These are phyloP conservation scores for Anolis apletophallus DNA, from an alignment of 2,797 vertebrate genomes.

Conservation along the genomic window DNA sequence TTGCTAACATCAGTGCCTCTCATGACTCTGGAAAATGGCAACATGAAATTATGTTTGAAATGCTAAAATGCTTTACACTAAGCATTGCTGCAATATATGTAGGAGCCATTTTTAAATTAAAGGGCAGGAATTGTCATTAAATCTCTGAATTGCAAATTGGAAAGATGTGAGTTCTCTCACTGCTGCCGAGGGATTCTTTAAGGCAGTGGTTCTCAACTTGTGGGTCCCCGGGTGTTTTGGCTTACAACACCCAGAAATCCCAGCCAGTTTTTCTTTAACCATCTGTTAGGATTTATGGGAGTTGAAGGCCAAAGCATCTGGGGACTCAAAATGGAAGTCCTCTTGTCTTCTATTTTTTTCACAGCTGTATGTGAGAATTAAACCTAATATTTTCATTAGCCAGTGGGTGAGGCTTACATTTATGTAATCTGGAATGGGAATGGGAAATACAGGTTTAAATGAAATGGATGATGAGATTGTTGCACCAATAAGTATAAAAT, in stretches of 20 bases:
- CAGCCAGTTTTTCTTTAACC: too few species aligned
- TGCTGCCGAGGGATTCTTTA: background rate
- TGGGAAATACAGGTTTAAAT: background rate
- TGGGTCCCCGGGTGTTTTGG: too few species aligned
- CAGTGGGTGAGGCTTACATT: background rate
- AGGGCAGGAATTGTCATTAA: background rate
- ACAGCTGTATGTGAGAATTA: background rate
- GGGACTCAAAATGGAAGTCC: too few species aligned
- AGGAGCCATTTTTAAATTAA: background rate
- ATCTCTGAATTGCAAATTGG: background rate
- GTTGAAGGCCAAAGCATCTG: too few species aligned
- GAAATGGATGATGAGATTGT: background rate
- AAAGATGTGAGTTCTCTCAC: background rate
- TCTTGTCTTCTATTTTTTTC: conserved; percentile 13
- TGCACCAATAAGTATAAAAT: background rate
- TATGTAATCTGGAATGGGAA: background rate
- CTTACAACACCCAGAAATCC: too few species aligned
- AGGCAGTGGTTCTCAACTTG: background rate
- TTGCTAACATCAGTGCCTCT: background rate
- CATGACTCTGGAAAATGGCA: conserved; percentile 13
- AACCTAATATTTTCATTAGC: conserved; percentile 9
- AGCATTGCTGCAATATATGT: background rate
- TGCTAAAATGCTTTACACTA: background rate
- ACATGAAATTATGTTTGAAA: conserved; percentile 2
- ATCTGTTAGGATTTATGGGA: too few species aligned